These are phyloP conservation scores for Mustelus asterias DNA, from an alignment of 2,113 vertebrate genomes.

Conservation along the genomic window DNA sequence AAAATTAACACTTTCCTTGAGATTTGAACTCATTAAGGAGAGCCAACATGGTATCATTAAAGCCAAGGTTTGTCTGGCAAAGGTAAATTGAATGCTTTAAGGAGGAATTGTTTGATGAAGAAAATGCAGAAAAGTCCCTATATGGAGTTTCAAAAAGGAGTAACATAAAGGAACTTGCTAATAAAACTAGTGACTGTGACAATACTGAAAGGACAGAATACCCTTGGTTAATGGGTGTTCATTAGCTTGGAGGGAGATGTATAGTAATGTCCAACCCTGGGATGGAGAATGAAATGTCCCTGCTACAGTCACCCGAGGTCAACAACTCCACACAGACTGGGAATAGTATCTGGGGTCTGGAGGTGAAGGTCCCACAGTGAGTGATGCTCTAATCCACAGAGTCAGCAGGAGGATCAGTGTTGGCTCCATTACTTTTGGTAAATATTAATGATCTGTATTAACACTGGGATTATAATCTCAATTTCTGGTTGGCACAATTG, in stretches of 20 bases:
- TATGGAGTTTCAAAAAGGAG: neutral
- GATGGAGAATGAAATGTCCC: neutral
- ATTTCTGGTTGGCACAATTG: too few species aligned
- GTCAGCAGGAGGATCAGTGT: neutral
- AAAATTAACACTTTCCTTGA: too few species aligned
- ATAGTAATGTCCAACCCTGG: neutral
- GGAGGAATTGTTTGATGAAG: neutral
- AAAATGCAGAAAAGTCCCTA: neutral
- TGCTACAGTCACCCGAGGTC: neutral
- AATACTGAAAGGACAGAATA: neutral
- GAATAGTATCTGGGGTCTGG: neutral
- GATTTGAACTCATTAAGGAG: too few species aligned
- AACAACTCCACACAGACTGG: neutral
- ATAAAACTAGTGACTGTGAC: neutral
- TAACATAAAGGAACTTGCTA: neutral
- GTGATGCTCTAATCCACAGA: neutral
- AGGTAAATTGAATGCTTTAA: neutral
- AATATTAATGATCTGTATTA: too few species aligned
- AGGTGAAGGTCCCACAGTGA: neutral
- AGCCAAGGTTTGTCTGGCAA: neutral
- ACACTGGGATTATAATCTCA: too few species aligned
- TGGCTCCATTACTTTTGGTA: too few species aligned
- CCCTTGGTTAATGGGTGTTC: neutral
- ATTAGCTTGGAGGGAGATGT: neutral
- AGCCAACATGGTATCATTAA: too few species aligned